phyloP scores from a whole-genome alignment of 1,140 invertebrate genomes.

The Rhagoletis zephyria region DNA sequence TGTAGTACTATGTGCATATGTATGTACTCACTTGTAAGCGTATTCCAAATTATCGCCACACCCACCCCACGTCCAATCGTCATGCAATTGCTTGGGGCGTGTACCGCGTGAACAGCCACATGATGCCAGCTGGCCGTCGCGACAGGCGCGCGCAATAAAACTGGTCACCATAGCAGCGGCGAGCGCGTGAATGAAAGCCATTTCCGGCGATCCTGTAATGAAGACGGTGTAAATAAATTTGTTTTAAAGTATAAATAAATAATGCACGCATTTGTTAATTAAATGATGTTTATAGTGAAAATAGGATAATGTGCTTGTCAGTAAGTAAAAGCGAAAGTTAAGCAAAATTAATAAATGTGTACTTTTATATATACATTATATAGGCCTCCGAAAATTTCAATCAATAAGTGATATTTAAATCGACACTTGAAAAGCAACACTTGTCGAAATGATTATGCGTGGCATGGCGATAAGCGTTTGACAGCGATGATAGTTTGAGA shows the following conservation, averaged over 20 bases:
- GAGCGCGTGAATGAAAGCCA: slow-evolving; percentile 91
- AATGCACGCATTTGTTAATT: background rate
- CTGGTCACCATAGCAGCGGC: slow-evolving; percentile 91
- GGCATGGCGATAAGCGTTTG: background rate
- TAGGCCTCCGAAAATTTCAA: background rate
- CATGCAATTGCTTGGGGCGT: slow-evolving; percentile 85
- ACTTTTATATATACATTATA: no score
- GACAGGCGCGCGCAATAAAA: slow-evolving; percentile 87
- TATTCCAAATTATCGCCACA: slow-evolving; percentile 96
- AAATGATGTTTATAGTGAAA: background rate
- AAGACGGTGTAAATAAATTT: slow-evolving; percentile 11
- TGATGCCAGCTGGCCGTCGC: slow-evolving; percentile 88
- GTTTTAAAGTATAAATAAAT: background rate
- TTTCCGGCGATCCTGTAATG: slow-evolving; percentile 86
- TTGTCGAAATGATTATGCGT: background rate
- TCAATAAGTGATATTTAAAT: background rate
- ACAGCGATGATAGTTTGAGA: background rate
- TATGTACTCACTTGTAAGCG: slow-evolving; percentile 87
- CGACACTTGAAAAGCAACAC: background rate
- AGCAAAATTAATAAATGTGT: background rate
- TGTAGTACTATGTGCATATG: background rate
- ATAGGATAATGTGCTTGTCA: background rate
- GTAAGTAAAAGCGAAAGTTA: background rate
- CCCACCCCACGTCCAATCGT: slow-evolving; percentile 97
- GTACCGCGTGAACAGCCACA: slow-evolving; percentile 89